These are phyloP conservation scores for Sebastes minor DNA, from an alignment of 2,797 vertebrate genomes.

Conservation along the genomic window DNA sequence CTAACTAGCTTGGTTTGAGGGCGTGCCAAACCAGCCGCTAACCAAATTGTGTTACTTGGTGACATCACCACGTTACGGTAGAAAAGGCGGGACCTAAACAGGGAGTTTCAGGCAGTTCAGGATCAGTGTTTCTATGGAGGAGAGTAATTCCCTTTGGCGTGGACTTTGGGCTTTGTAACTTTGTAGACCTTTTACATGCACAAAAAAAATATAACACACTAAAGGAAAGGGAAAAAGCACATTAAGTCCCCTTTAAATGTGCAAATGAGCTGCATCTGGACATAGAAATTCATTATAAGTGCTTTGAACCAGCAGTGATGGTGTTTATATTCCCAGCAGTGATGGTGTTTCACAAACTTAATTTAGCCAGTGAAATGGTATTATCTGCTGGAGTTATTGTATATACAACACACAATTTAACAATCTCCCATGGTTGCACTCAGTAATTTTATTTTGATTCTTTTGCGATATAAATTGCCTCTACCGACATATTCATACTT, in stretches of 20 bases:
- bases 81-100: rapidly evolving
- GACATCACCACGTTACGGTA: no score
- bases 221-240: no score
- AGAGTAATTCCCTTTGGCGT: no score
- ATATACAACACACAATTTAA: constrained; percentile 62
- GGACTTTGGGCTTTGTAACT: no score
- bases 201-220: no score
- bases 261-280: constrained; percentile 26
- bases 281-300: constrained; percentile 25
- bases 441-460: constrained; percentile 63
- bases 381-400: constrained; percentile 57
- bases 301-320: constrained; percentile 35
- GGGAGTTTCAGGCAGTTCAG: no score
- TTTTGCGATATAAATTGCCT: constrained; percentile 65
- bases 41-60: no score
- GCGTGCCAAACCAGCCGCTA: rapidly evolving
- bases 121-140: no score
- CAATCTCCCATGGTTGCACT: constrained; percentile 43
- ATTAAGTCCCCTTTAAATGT: not conserved
- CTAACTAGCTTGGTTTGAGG: no score
- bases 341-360: constrained; percentile 56
- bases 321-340: constrained; percentile 52
- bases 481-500: constrained; percentile 63
- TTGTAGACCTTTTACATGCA: no score
- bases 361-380: constrained; percentile 55